These are phyloP conservation scores for Heliconius hermathena DNA, from an alignment of 1,140 invertebrate species.

Conservation along the genomic window DNA sequence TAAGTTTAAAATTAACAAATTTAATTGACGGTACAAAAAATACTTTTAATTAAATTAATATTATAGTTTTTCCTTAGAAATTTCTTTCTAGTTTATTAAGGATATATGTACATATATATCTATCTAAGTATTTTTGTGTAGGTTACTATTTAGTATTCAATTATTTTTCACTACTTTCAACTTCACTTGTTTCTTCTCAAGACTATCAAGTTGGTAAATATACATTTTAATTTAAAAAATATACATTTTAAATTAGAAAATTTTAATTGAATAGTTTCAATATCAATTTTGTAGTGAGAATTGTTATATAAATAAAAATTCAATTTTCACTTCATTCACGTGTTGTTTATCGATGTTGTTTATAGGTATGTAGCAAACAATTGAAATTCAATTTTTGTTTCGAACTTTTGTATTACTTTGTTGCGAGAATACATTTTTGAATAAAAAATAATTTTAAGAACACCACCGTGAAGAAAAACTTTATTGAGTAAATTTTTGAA, in stretches of 20 bases:
- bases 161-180: not conserved
- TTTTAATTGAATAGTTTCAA: not conserved
- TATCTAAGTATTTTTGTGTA: too few species aligned
- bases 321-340: not conserved
- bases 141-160: not conserved
- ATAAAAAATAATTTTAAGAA: too few species aligned
- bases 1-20: too few species aligned
- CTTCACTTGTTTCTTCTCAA: not conserved
- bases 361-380: not conserved
- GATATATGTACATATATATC: not conserved
- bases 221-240: not conserved
- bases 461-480: too few species aligned
- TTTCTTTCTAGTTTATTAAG: too few species aligned
- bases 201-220: not conserved
- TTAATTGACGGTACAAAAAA: too few species aligned
- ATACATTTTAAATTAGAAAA: too few species aligned
- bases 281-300: not conserved
- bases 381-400: not conserved
- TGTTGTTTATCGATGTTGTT: not conserved
- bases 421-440: not conserved
- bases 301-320: conserved; percentile 4
- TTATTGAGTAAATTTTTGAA: too few species aligned
- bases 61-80: too few species aligned
- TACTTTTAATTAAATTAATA: too few species aligned
- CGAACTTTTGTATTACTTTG: not conserved